Evolutionary conservation across 2,113 vertebrate species (phyloP).

Genomic region (Sarotherodon lohbergeri): DNA sequence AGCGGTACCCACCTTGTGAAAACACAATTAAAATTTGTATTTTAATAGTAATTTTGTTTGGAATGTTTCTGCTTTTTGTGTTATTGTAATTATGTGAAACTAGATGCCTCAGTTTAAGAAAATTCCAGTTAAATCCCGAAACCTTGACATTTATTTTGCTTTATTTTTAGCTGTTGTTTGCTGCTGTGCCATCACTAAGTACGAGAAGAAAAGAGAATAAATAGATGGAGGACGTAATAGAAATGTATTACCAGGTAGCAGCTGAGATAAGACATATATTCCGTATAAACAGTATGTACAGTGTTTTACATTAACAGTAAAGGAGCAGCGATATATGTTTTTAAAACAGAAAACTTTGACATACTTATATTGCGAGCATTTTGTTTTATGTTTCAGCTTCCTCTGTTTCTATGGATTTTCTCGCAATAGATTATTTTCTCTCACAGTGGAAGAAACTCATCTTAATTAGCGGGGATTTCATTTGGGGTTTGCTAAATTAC

Average conservation of each 20-base stretch:
- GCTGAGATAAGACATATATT: neutral
- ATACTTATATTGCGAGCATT: neutral
- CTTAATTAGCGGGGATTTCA: slow-evolving; percentile 61
- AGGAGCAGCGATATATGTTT: neutral
- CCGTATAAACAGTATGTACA: neutral
- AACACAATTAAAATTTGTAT: neutral
- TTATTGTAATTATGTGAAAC: neutral
- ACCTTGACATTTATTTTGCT: neutral
- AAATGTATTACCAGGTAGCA: neutral
- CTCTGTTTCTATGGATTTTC: neutral
- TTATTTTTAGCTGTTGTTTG: neutral
- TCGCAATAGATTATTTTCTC: slow-evolving; percentile 9
- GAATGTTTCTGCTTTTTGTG: neutral
- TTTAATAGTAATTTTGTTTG: neutral
- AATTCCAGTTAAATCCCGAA: neutral
- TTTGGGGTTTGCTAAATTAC: slow-evolving; percentile 56
- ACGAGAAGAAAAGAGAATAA: neutral
- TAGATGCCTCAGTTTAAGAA: neutral
- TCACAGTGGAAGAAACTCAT: slow-evolving; percentile 15
- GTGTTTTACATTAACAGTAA: neutral
- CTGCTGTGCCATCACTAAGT: neutral
- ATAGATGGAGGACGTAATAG: neutral
- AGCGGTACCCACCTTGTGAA: neutral
- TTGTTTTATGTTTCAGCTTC: neutral
- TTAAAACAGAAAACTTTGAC: neutral